Evolutionary conservation across 2,797 vertebrate genomes (phyloP), one percentile per base, ranked within the genome.

Genomic region (Lacerta agilis): DNA sequence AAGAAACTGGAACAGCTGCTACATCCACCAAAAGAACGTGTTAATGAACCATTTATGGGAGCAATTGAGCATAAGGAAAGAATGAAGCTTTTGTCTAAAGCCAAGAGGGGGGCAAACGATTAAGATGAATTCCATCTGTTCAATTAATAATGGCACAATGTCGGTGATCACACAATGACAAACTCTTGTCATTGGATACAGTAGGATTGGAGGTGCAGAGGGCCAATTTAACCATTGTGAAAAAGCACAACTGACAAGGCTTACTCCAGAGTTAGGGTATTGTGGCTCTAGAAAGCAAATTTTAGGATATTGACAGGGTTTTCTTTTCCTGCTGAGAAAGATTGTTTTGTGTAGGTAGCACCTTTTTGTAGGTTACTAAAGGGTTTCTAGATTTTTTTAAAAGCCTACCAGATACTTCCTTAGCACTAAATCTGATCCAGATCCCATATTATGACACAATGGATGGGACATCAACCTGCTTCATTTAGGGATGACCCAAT

Each of bases 51-150:
- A 88, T 88, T 88, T 90, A 88, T 75, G 85, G 91, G 80, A 89
- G 73, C 45, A 91, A 88, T 75, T 78, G 80, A 87, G 78, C 64
- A 85, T 78, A 87, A 90, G 85, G 92, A 87, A 41, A 91, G 82
- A 90, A 55, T 88, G n/a, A 29, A 43, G 73, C 41, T 84, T 90
- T 90, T 93, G 86, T 89, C 58, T 91, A 90, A 92, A 91, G 82
- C 71, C 66, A 27, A 41, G 67, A 86, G 25, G 82, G 82, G 29
- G 82, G 49, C 64, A 78, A 58, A 78, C 43, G 29, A 67, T 78
- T 85, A 90, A 36, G 87, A 61, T 36, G 88, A 78, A 85, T 92
- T 92, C 85, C 64, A 73, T 79, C 66, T 82, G 36, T 82, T 73
- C 64, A 90, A n/a, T 83, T 84, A 80, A 77, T 79, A 89, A 86